Evolutionary conservation across 2,113 vertebrate genomes (phyloP).

Genomic region (Fulmarus glacialis): DNA sequence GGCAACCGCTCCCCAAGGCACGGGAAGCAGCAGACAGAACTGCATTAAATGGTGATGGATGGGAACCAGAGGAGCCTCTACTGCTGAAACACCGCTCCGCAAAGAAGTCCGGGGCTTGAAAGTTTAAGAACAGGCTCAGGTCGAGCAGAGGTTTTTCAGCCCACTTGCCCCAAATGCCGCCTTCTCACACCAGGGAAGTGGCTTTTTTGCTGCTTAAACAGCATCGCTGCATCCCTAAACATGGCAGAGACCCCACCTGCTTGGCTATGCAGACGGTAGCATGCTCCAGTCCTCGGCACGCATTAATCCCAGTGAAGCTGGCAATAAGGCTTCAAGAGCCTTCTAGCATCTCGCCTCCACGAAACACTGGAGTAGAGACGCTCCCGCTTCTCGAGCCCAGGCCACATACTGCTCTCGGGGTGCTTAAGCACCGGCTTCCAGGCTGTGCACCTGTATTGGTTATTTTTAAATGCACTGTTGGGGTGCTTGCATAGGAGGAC

Average conservation of each 20-base stretch:
- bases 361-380: rapidly evolving
- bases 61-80: neutral
- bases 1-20: neutral
- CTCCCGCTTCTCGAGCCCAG: neutral
- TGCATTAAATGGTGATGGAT: neutral
- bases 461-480: neutral
- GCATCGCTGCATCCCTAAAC: rapidly evolving
- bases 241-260: neutral
- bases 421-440: neutral
- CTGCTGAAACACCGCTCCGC: neutral
- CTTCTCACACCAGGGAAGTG: rapidly evolving
- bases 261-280: neutral
- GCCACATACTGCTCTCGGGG: rapidly evolving
- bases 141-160: neutral
- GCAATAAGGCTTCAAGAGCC: neutral
- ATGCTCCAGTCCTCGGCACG: rapidly evolving
- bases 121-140: neutral
- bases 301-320: neutral
- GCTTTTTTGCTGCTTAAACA: neutral
- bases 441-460: neutral
- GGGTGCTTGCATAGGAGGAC: rapidly evolving
- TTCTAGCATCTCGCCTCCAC: neutral
- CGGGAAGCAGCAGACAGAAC: neutral
- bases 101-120: rapidly evolving
- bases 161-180: neutral